Base-by-base conservation (phyloP, 1,140 invertebrate genomes). In the Idris sp. region DNA sequence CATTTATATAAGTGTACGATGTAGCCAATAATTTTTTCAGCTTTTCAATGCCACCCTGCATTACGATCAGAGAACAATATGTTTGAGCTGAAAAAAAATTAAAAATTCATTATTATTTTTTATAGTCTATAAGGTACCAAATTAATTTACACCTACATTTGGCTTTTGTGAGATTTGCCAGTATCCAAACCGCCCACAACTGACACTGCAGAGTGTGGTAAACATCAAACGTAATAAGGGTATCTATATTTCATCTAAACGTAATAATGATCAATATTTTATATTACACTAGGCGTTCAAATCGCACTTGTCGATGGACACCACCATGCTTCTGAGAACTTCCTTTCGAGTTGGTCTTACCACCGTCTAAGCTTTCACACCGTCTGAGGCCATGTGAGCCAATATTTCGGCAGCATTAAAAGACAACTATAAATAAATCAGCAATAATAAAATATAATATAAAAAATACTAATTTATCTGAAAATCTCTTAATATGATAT, bases 321-420 rank as follows among this genome's bases (percentile, higher is more conserved):
- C 83, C 5, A 93, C 90, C 90, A 98, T 94, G 58, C 91, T 89
- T 8, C 89, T 79, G 1, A 97, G 88, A 2, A 98, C 95, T 16
- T 91, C 88, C n/a, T 92, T 87, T 11, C 96, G 88, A 2, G 89
- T 88, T 0, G 94, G 94, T 13, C 88, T 83, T 5, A 89, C 84
- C 2, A 96, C 91, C 0, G 89, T 92, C 97, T 97, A 99, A 0
- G 92, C 91, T 33, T 91, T 91, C 0, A 90, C 87, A 0, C 97
- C 97, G 88, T 99, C 97, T 0, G 96, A 97, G 1, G 95, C 95
- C 87, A 99, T 94, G 85, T 99, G 97, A 8, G 96, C 94, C 38
- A 99, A 89, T 5, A 99, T 97, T 13, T 97, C 97, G 7, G 96
- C 96, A 10, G 97, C 96, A 89, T 99, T 99, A 87, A 99, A 99